phyloP scores from a whole-genome alignment of 2,797 vertebrate species.

The Sciaenops ocellatus region DNA sequence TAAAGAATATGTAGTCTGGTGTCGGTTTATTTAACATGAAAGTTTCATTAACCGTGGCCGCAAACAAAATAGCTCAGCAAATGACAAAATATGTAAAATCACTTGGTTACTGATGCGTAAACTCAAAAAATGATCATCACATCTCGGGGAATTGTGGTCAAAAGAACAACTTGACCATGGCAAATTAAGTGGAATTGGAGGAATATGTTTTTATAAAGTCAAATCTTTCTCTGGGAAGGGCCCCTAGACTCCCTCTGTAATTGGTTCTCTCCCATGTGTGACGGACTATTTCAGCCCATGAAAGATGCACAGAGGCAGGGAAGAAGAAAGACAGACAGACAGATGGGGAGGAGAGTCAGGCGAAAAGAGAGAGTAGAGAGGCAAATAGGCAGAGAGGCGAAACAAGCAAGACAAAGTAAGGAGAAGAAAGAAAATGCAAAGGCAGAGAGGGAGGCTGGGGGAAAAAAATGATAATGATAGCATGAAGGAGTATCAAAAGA shows the following conservation, averaged over 20 bases:
- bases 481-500: slow-evolving; percentile 13
- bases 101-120: not conserved
- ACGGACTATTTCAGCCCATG: slow-evolving; percentile 45
- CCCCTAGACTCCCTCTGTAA: slow-evolving; percentile 21
- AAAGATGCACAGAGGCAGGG: slow-evolving; percentile 25
- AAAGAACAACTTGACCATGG: not conserved
- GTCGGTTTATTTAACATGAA: not conserved
- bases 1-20: not conserved
- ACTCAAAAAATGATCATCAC: too few relatives aligned
- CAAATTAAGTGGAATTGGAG: slow-evolving; percentile 8
- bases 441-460: not conserved
- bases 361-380: not conserved
- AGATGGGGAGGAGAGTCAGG: slow-evolving; percentile 14
- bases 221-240: not conserved
- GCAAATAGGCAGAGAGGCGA: slow-evolving; percentile 20
- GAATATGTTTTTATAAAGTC: slow-evolving; percentile 1
- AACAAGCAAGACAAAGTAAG: slow-evolving; percentile 7
- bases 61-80: not conserved
- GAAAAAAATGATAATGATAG: not conserved
- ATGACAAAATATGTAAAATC: not conserved
- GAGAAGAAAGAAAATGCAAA: slow-evolving; percentile 9
- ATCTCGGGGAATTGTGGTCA: not conserved
- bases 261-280: slow-evolving; percentile 46
- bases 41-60: not conserved
- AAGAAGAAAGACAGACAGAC: slow-evolving; percentile 19